Percentiles rank a stretch among this genome's conserved stretches.
phyloP scores from a whole-genome alignment of 2,113 vertebrate species.

The Catharus bicknelli region DNA sequence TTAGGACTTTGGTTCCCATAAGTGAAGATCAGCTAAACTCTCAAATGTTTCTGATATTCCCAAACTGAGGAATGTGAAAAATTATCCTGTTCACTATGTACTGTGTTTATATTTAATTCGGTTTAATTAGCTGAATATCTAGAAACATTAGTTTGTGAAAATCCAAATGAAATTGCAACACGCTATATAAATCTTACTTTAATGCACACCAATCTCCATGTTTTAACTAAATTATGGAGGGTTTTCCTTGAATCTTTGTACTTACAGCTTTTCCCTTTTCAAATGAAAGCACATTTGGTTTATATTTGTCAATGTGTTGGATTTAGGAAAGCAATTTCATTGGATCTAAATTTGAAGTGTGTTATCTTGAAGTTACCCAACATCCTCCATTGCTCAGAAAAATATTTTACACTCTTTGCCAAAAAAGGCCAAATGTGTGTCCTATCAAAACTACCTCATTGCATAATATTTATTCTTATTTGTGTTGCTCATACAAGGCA shows the following conservation, averaged over 20 bases:
- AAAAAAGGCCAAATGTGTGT: not conserved
- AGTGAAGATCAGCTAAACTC: not conserved
- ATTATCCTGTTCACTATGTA: not conserved
- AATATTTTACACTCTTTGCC: not conserved
- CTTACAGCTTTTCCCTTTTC: not conserved
- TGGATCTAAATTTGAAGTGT: not conserved
- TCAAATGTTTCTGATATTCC: not conserved
- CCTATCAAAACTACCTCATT: not conserved
- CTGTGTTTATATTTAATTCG: not conserved
- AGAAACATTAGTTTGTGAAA: not conserved
- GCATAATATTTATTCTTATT: not conserved
- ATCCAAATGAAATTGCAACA: not conserved
- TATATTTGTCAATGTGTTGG: not conserved
- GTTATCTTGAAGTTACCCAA: not conserved
- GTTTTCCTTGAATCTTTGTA: not conserved
- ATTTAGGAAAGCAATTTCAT: not conserved
- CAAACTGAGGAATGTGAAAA: not conserved
- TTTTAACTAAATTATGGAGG: not conserved
- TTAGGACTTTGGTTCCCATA: not conserved
- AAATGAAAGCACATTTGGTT: not conserved
- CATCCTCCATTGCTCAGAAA: not conserved
- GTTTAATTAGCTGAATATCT: not conserved
- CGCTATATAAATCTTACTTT: not conserved
- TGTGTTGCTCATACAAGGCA: not conserved
- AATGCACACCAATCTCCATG: not conserved